Percentiles rank a stretch among this genome's conserved stretches.
These are phyloP conservation scores for Drosophila pachea DNA, from an alignment of 1,140 invertebrate species.

Conservation along the genomic window DNA sequence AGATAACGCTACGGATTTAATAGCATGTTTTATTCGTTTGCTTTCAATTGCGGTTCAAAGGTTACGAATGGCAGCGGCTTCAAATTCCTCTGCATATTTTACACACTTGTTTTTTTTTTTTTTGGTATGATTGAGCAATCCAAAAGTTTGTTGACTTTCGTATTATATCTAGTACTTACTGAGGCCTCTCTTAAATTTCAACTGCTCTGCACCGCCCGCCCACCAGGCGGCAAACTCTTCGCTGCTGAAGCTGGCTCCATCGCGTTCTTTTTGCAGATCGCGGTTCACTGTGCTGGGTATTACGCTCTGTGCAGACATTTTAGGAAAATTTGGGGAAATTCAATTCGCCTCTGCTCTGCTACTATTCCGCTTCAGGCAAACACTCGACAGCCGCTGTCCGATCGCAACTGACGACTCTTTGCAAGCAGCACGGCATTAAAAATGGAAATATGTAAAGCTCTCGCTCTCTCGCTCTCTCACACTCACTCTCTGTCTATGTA, in stretches of 20 bases:
- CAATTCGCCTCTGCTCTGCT: background rate
- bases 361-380: background rate
- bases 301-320: slow-evolving; percentile 23
- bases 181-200: slow-evolving; percentile 80
- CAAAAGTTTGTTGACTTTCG: background rate
- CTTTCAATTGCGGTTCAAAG: too few relatives aligned
- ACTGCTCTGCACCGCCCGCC: slow-evolving; percentile 87
- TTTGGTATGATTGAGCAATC: background rate
- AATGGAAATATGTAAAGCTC: background rate
- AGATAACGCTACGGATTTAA: too few relatives aligned
- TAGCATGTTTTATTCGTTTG: too few relatives aligned
- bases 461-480: background rate
- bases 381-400: background rate
- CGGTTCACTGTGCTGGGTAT: slow-evolving; percentile 65
- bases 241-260: slow-evolving; percentile 86
- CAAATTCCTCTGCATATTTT: background rate
- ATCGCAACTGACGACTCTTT: slow-evolving; percentile 14
- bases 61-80: too few relatives aligned
- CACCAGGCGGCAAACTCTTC: slow-evolving; percentile 88
- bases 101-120: background rate
- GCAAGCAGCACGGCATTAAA: background rate
- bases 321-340: background rate
- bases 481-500: background rate
- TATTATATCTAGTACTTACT: slow-evolving; percentile 43
- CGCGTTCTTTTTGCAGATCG: slow-evolving; percentile 87